Percentiles rank a stretch among this genome's conserved stretches.
Evolutionary conservation across 2,797 vertebrate genomes (phyloP).

Genomic region (Micromesistius poutassou): DNA sequence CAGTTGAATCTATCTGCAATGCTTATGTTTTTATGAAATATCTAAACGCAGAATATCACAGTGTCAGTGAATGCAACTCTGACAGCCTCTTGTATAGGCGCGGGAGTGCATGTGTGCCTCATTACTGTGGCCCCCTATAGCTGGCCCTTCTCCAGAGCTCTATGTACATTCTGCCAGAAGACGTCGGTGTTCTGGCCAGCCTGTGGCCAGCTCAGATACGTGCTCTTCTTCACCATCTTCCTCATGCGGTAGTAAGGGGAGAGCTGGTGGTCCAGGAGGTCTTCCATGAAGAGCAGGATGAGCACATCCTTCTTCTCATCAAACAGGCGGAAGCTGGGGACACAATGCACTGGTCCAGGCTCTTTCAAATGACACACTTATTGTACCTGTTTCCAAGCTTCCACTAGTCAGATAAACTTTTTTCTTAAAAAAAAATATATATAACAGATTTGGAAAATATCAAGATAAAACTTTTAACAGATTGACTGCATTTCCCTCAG

Average conservation of each 20-base stretch:
- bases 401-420: not conserved
- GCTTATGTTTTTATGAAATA: not conserved
- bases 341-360: not conserved
- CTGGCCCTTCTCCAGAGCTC: not conserved
- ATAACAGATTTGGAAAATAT: too few species aligned
- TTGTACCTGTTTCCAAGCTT: not conserved
- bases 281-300: constrained; percentile 57
- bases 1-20: not conserved
- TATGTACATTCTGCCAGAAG: not conserved
- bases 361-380: not conserved
- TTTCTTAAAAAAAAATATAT: not conserved
- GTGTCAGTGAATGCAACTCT: not conserved
- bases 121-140: not conserved
- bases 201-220: constrained; percentile 54
- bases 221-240: constrained; percentile 43
- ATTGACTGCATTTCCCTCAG: too few species aligned
- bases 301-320: constrained; percentile 52
- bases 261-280: constrained; percentile 36
- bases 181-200: constrained; percentile 1
- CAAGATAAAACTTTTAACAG: not conserved
- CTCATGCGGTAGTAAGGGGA: constrained; percentile 47
- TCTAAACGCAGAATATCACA: not conserved
- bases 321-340: constrained; percentile 3
- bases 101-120: not conserved
- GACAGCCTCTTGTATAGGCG: too few species aligned